Evolutionary conservation across 2,797 vertebrate species (phyloP).

Genomic region (Epinephelus awoara): DNA sequence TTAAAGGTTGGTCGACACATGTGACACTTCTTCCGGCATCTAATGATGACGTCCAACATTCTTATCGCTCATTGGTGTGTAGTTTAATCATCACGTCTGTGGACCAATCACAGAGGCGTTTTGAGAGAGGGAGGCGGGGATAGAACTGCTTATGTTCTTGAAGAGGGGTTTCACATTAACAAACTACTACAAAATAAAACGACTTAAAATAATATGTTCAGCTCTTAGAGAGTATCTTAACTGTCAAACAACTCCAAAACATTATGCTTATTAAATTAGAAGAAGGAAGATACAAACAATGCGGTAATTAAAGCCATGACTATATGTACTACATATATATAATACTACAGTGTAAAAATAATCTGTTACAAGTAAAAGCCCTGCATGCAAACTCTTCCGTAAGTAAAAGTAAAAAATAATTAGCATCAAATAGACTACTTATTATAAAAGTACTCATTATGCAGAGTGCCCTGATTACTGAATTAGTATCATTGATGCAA

Average conservation of each 20-base stretch:
- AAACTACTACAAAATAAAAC: slow-evolving; percentile 15
- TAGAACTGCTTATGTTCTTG: neutral
- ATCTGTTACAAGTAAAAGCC: too few relatives aligned
- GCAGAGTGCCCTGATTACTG: too few relatives aligned
- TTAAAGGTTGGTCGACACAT: slow-evolving; percentile 57
- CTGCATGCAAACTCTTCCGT: too few relatives aligned
- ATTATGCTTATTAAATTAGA: neutral
- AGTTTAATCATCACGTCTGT: accelerated
- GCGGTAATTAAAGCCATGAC: too few relatives aligned
- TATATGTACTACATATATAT: too few relatives aligned
- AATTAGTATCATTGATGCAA: too few relatives aligned
- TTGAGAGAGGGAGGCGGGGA: neutral
- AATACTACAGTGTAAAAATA: too few relatives aligned
- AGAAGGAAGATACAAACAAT: neutral
- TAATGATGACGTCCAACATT: slow-evolving; percentile 62
- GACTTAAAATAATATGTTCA: neutral
- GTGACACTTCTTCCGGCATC: slow-evolving; percentile 75
- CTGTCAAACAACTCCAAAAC: neutral
- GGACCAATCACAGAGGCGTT: slow-evolving; percentile 50
- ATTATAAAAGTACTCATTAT: too few relatives aligned
- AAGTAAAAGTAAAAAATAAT: too few relatives aligned
- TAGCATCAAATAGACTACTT: too few relatives aligned
- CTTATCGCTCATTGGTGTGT: slow-evolving; percentile 43
- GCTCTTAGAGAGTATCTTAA: neutral
- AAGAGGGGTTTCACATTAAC: neutral